These are phyloP conservation scores for Microdon myrmicae DNA, from an alignment of 2,888 invertebrate genomes.

Conservation along the genomic window DNA sequence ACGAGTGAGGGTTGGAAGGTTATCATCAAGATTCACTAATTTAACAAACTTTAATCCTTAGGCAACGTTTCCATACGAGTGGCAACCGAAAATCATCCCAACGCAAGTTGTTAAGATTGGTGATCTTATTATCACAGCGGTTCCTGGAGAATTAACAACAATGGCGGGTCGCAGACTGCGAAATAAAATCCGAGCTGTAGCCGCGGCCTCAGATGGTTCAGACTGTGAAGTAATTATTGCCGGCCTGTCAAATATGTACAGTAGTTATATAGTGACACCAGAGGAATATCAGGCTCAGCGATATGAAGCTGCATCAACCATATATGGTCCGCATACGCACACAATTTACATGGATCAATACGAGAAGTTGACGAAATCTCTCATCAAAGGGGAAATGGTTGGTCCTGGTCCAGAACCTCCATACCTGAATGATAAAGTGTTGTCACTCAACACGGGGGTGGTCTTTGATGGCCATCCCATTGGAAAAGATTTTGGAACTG, in stretches of 20 bases:
- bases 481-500: slow-evolving; percentile 79
- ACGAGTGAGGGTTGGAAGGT: slow-evolving; percentile 70
- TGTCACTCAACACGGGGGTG: slow-evolving; percentile 81
- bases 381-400: slow-evolving; percentile 70
- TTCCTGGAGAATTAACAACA: slow-evolving; percentile 95
- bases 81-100: slow-evolving; percentile 89
- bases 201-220: slow-evolving; percentile 68
- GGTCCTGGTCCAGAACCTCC: slow-evolving; percentile 77
- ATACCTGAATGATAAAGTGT: slow-evolving; percentile 76
- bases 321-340: slow-evolving; percentile 90
- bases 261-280: slow-evolving; percentile 88
- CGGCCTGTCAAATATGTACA: slow-evolving; percentile 88
- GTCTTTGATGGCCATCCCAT: slow-evolving; percentile 82
- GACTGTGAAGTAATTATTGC: slow-evolving; percentile 78
- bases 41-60: slow-evolving; percentile 64
- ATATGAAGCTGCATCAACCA: slow-evolving; percentile 94
- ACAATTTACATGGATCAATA: slow-evolving; percentile 85
- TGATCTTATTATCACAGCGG: slow-evolving; percentile 77
- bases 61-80: slow-evolving; percentile 86
- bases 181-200: slow-evolving; percentile 66
- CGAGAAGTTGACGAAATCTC: slow-evolving; percentile 73
- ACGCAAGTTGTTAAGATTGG: slow-evolving; percentile 84
- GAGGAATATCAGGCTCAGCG: slow-evolving; percentile 95
- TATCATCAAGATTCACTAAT: too few species aligned
- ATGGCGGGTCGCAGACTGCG: slow-evolving; percentile 88